Evolutionary conservation across 2,888 invertebrate species (phyloP).

Genomic region (Drosophila mercatorum): DNA sequence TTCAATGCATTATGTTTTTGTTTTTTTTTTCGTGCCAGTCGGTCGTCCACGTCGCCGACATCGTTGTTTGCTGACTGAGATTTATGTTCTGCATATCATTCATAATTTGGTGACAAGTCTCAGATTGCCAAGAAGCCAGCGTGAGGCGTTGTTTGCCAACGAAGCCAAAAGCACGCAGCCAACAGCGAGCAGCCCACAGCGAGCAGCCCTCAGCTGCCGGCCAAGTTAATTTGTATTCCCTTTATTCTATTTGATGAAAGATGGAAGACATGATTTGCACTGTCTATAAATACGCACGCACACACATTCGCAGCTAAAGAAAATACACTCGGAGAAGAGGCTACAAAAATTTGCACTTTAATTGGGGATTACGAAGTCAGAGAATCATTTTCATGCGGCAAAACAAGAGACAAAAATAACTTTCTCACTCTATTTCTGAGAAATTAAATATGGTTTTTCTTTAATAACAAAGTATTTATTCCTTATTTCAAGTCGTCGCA

Average conservation of each 20-base stretch:
- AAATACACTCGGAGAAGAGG: not conserved
- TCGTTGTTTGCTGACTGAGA: slow-evolving; percentile 74
- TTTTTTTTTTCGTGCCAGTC: slow-evolving; percentile 2
- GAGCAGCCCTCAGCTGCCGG: slow-evolving; percentile 47
- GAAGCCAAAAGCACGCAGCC: slow-evolving; percentile 16
- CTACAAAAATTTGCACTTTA: not conserved
- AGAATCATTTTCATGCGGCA: not conserved
- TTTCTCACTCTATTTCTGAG: not conserved
- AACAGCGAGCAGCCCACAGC: slow-evolving; percentile 33
- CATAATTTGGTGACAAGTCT: slow-evolving; percentile 79
- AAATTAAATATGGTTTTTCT: not conserved
- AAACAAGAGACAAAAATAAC: not conserved
- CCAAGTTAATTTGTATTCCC: slow-evolving; percentile 76
- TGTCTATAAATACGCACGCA: slow-evolving; percentile 22
- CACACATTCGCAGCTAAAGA: not conserved
- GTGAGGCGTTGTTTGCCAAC: slow-evolving; percentile 34
- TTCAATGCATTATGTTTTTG: slow-evolving; percentile 42
- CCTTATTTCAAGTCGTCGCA: too few species aligned
- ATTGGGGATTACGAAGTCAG: not conserved
- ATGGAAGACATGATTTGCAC: slow-evolving; percentile 43
- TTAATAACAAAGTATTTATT: too few species aligned
- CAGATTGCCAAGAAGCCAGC: slow-evolving; percentile 60
- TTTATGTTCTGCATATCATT: slow-evolving; percentile 78
- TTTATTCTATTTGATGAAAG: slow-evolving; percentile 64
- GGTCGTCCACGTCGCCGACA: slow-evolving; percentile 39